Percentiles rank a stretch among this genome's conserved stretches.
These are phyloP conservation scores for Castor canadensis DNA, from an alignment of 2,113 vertebrate genomes.

Conservation along the genomic window DNA sequence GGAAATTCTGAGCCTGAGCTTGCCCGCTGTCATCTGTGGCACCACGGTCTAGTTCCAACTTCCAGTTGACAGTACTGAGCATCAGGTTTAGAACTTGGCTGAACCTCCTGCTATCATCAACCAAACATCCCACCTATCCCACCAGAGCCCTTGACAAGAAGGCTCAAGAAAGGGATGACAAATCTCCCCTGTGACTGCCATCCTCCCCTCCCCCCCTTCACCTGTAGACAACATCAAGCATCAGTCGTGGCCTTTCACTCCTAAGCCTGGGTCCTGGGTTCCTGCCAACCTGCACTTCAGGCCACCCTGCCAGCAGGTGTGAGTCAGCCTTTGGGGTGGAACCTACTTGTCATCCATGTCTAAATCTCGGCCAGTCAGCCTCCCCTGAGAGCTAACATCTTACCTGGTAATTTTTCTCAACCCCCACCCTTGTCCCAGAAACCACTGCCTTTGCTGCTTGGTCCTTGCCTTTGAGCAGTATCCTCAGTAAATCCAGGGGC, in stretches of 20 bases:
- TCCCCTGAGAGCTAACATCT: not conserved
- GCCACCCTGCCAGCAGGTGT: not conserved
- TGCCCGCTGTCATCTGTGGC: not conserved
- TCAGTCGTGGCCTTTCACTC: not conserved
- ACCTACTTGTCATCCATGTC: not conserved
- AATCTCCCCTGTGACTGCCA: not conserved
- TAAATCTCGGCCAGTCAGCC: not conserved
- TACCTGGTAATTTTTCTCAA: not conserved
- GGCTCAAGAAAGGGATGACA: fast-evolving
- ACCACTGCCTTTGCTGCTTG: not conserved
- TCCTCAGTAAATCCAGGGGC: not conserved
- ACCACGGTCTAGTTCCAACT: too few relatives aligned
- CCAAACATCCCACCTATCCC: too few relatives aligned
- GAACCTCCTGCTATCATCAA: not conserved
- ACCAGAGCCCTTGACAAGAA: too few relatives aligned
- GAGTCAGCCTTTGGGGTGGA: not conserved
- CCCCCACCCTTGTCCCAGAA: not conserved
- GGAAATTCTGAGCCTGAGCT: not conserved
- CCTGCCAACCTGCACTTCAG: not conserved
- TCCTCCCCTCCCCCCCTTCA: too few relatives aligned
- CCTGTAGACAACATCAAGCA: not conserved
- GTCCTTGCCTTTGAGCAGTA: fast-evolving
- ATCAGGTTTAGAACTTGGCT: not conserved
- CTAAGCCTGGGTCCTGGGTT: too few relatives aligned
- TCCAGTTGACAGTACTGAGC: too few relatives aligned